Conservation (phyloP, 2,113 vertebrate species). For the Tringa solitaria region DNA sequence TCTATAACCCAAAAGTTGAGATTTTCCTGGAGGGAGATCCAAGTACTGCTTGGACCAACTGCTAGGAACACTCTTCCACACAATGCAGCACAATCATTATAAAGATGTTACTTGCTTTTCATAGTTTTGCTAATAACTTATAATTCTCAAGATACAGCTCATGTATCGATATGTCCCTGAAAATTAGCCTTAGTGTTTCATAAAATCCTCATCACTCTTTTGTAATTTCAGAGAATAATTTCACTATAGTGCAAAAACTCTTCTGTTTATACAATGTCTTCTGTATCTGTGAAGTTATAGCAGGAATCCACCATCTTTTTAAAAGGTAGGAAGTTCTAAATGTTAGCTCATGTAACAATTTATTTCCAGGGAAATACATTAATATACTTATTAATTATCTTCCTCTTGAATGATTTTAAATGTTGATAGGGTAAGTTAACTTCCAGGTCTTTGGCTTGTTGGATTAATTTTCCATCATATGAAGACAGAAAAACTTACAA, state of each 20-base stretch:
- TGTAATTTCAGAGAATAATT: background rate
- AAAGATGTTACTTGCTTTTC: background rate
- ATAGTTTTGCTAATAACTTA: background rate
- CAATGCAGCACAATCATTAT: background rate
- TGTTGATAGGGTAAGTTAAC: background rate
- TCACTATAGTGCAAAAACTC: background rate
- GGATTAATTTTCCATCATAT: background rate
- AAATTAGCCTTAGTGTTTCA: background rate
- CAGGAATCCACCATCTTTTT: background rate
- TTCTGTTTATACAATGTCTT: background rate
- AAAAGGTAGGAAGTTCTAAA: background rate
- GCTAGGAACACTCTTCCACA: background rate
- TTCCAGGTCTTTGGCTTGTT: background rate
- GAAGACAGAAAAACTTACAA: background rate
- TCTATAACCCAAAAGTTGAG: background rate
- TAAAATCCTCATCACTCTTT: background rate
- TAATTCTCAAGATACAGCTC: background rate
- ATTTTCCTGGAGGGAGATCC: background rate
- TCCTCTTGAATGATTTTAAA: background rate
- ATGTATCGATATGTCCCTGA: background rate
- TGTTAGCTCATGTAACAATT: background rate
- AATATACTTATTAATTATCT: background rate
- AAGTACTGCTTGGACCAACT: background rate
- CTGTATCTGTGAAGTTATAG: background rate
- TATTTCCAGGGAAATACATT: background rate